phyloP scores from a whole-genome alignment of 1,140 invertebrate genomes.

The Lordiphosa collinella region DNA sequence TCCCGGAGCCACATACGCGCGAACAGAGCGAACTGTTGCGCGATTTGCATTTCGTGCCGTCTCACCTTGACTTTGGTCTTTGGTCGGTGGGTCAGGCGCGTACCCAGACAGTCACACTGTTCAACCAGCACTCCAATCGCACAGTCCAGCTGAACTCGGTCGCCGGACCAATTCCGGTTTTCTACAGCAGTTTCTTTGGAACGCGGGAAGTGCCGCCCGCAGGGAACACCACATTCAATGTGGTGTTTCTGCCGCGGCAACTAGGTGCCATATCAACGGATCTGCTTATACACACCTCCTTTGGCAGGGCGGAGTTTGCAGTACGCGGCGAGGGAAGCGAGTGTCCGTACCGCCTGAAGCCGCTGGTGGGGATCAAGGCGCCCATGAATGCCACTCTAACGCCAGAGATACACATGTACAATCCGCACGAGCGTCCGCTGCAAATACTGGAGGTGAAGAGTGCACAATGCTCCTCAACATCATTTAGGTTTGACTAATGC shows the following conservation, averaged over 20 bases:
- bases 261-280: conserved; percentile 93
- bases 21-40: conserved; percentile 56
- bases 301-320: conserved; percentile 89
- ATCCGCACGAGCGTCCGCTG: conserved; percentile 92
- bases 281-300: conserved; percentile 95
- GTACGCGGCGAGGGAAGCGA: conserved; percentile 90
- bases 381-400: conserved; percentile 95
- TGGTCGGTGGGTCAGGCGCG: conserved; percentile 92
- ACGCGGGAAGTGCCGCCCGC: conserved; percentile 94
- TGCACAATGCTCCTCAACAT: too few relatives aligned
- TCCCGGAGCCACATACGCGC: conserved; percentile 43
- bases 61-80: conserved; percentile 72
- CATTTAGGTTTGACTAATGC: too few relatives aligned
- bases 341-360: conserved; percentile 93
- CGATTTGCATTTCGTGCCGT: conserved; percentile 66
- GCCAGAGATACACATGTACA: conserved; percentile 94
- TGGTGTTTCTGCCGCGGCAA: conserved; percentile 95
- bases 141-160: conserved; percentile 92
- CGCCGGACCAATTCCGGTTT: conserved; percentile 92
- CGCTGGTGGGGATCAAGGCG: conserved; percentile 92
- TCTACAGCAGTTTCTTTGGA: conserved; percentile 95
- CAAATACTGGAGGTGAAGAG: conserved; percentile 84
- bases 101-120: conserved; percentile 88
- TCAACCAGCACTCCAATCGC: conserved; percentile 86
- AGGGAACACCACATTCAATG: conserved; percentile 96